Percentiles rank a stretch among this genome's conserved stretches.
These are phyloP conservation scores for Drosophila lacicola DNA, from an alignment of 2,888 invertebrate genomes.

Conservation along the genomic window DNA sequence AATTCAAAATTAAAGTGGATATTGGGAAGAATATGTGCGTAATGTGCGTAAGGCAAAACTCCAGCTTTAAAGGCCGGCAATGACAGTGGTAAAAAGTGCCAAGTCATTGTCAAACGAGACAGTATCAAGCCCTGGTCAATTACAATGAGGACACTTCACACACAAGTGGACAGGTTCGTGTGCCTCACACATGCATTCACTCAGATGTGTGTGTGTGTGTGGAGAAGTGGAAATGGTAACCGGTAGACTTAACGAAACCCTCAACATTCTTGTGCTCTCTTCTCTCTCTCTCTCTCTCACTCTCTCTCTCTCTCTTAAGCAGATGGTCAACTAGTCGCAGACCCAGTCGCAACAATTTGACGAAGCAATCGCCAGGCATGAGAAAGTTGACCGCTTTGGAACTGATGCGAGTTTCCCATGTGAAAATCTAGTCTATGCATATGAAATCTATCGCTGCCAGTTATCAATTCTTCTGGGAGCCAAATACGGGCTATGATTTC, in stretches of 20 bases:
- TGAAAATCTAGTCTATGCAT: neutral
- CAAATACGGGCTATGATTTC: slow-evolving; percentile 35
- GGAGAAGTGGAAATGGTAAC: slow-evolving; percentile 11
- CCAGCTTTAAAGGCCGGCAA: no score
- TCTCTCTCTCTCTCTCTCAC: neutral
- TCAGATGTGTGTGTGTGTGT: neutral
- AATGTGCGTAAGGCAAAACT: no score
- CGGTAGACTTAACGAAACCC: slow-evolving; percentile 32
- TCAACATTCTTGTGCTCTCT: slow-evolving; percentile 1
- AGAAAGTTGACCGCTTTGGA: neutral
- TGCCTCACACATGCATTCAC: neutral
- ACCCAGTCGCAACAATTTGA: slow-evolving; percentile 6
- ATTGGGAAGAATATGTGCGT: neutral
- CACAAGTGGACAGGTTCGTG: slow-evolving; percentile 9
- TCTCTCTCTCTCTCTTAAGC: neutral
- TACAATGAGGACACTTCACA: slow-evolving; percentile 19
- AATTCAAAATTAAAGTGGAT: neutral
- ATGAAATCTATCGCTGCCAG: slow-evolving; percentile 7
- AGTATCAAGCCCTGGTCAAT: slow-evolving; percentile 16
- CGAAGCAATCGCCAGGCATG: slow-evolving; percentile 11
- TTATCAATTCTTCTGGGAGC: slow-evolving; percentile 28
- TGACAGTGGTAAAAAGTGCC: neutral
- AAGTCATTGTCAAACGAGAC: slow-evolving; percentile 11
- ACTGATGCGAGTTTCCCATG: neutral
- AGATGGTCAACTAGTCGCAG: neutral